A percentile compares a stretch with the other conserved stretches of the same genome.
Evolutionary conservation across 37 sponge, comb jelly and placozoan species (phyloP).

Genomic region (Theonella swinhoei): DNA sequence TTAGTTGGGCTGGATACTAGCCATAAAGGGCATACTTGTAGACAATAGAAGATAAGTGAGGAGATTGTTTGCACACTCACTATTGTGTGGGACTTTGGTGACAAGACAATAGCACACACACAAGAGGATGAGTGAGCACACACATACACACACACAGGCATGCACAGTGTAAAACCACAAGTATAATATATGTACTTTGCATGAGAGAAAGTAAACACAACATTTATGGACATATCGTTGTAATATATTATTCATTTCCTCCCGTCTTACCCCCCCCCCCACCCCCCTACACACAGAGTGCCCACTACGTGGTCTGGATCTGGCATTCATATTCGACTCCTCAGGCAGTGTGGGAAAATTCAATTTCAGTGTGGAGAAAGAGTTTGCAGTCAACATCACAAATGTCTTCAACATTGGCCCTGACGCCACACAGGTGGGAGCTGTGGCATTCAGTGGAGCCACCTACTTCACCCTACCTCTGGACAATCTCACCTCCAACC

Average conservation of each 20-base stretch:
- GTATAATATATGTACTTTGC: background rate
- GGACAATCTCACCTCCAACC: slow-evolving; percentile 7
- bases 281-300: too few species aligned
- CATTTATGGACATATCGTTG: too few species aligned
- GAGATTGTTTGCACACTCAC: background rate
- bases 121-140: background rate
- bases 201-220: background rate
- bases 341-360: slow-evolving; percentile 47
- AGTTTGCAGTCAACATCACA: slow-evolving; percentile 32
- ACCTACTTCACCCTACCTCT: slow-evolving; percentile 14
- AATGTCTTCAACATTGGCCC: slow-evolving; percentile 37
- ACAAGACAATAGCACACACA: background rate
- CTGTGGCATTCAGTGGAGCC: slow-evolving; percentile 30
- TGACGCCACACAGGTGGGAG: slow-evolving; percentile 35
- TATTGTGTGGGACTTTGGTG: background rate
- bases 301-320: slow-evolving; percentile 34
- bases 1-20: too few species aligned
- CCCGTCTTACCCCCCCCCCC: too few species aligned
- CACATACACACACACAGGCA: slow-evolving; percentile 26
- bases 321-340: slow-evolving; percentile 39
- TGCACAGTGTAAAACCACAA: background rate
- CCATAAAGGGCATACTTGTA: too few species aligned
- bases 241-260: too few species aligned
- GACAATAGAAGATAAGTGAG: background rate
- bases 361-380: slow-evolving; percentile 29